These are phyloP conservation scores for Anadara kagoshimensis DNA, from an alignment of 1,140 invertebrate species.

Conservation along the genomic window DNA sequence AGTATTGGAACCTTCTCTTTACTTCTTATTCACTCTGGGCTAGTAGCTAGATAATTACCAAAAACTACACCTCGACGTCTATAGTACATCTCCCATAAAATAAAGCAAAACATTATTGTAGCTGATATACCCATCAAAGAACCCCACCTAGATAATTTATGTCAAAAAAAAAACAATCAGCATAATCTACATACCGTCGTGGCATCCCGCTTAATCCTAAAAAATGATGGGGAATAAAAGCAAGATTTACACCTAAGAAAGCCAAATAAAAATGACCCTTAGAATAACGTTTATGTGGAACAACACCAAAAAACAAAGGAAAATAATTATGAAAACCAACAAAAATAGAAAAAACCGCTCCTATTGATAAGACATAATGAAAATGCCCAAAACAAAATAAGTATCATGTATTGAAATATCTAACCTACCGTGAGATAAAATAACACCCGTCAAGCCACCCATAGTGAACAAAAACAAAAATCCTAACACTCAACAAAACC, in stretches of 20 bases:
- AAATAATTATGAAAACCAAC: constrained; percentile 81
- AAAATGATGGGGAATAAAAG: constrained; percentile 86
- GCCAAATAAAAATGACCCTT: constrained; percentile 57
- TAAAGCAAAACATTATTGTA: constrained; percentile 76
- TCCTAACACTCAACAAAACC: constrained; percentile 80
- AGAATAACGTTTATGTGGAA: constrained; percentile 73
- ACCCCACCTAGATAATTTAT: constrained; percentile 80
- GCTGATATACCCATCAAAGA: constrained; percentile 77
- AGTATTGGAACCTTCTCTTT: no score
- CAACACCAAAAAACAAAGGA: constrained; percentile 78
- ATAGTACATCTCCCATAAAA: constrained; percentile 76
- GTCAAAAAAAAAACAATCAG: constrained; percentile 80
- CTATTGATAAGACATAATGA: constrained; percentile 77
- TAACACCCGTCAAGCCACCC: constrained; percentile 74
- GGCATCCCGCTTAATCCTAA: constrained; percentile 84
- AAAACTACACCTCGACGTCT: constrained; percentile 76
- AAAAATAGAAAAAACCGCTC: constrained; percentile 83
- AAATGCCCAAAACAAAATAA: constrained; percentile 86
- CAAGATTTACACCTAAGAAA: constrained; percentile 78
- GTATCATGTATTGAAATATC: constrained; percentile 84
- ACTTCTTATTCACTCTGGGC: constrained; percentile 31
- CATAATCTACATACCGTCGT: constrained; percentile 83
- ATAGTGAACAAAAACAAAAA: constrained; percentile 82
- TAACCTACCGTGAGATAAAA: constrained; percentile 82
- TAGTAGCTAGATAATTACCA: not conserved